Conservation (phyloP, 2,888 invertebrate species). For the Ophioninae sp. region DNA sequence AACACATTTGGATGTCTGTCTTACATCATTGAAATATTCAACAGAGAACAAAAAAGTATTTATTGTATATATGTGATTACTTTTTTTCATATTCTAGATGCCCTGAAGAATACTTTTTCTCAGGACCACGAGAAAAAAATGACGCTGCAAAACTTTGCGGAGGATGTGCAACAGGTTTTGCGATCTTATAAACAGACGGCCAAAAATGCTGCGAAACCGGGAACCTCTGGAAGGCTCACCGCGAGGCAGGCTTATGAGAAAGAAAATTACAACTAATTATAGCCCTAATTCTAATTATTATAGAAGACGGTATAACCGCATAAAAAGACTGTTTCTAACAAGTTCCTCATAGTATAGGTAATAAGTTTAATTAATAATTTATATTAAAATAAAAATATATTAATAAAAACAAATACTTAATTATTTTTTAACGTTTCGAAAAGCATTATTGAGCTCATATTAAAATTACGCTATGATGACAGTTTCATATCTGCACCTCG, state of each 20-base stretch:
- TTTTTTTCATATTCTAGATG: background rate
- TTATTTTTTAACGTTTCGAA: too few species aligned
- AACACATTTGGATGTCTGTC: conserved; percentile 8
- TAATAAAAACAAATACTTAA: too few species aligned
- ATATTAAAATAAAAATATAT: too few species aligned
- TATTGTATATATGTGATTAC: background rate
- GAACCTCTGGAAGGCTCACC: background rate
- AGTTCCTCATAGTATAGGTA: background rate
- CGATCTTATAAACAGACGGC: conserved; percentile 11
- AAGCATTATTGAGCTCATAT: too few species aligned
- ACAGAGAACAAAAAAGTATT: conserved; percentile 2
- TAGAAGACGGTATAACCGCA: background rate
- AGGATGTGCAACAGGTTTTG: background rate
- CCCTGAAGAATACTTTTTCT: conserved; percentile 10
- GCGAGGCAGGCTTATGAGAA: background rate
- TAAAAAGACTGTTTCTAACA: background rate
- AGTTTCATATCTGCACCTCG: too few species aligned
- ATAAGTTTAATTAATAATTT: conserved; percentile 10
- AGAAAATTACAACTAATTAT: background rate
- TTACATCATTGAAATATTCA: conserved; percentile 16
- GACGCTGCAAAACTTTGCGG: background rate
- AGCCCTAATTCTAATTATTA: background rate
- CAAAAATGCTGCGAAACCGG: too few species aligned
- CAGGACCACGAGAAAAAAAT: background rate
- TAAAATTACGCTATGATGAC: too few species aligned